Percentiles rank a stretch among this genome's conserved stretches.
Conservation (phyloP, 2,113 vertebrate genomes). For the Nyctereutes procyonoides region DNA sequence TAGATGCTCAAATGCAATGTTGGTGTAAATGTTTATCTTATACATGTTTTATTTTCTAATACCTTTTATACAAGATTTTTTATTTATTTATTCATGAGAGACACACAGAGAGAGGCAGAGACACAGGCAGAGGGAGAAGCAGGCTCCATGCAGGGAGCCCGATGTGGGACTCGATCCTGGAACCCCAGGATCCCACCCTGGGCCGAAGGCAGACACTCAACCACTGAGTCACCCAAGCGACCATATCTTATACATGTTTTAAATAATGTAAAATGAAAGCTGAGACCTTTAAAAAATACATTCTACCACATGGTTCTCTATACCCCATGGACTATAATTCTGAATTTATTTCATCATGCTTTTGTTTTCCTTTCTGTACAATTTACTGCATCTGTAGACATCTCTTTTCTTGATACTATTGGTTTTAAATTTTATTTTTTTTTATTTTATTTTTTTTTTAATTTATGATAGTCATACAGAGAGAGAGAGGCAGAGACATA, state of each 20-base stretch:
- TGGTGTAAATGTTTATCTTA: background rate
- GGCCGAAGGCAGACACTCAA: no score
- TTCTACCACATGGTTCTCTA: rapidly evolving
- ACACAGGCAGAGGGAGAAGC: no score
- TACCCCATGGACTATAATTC: background rate
- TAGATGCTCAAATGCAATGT: background rate
- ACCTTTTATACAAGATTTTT: no score
- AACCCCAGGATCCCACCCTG: no score
- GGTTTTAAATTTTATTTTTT: background rate
- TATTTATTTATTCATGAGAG: no score
- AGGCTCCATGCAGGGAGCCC: no score
- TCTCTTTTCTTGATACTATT: background rate
- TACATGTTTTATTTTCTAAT: background rate
- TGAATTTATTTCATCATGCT: background rate
- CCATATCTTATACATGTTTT: background rate
- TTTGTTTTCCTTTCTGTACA: background rate
- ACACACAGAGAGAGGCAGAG: no score
- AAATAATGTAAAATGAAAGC: background rate
- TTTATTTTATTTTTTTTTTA: no score
- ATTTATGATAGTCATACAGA: no score
- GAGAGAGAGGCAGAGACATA: no score
- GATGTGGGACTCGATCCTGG: no score
- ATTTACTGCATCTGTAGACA: background rate
- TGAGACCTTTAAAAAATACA: background rate
- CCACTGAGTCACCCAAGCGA: no score